Evolutionary conservation across 2,113 vertebrate species (phyloP), one percentile per base, ranked within the genome.

Genomic region (Pelmatolapia mariae): DNA sequence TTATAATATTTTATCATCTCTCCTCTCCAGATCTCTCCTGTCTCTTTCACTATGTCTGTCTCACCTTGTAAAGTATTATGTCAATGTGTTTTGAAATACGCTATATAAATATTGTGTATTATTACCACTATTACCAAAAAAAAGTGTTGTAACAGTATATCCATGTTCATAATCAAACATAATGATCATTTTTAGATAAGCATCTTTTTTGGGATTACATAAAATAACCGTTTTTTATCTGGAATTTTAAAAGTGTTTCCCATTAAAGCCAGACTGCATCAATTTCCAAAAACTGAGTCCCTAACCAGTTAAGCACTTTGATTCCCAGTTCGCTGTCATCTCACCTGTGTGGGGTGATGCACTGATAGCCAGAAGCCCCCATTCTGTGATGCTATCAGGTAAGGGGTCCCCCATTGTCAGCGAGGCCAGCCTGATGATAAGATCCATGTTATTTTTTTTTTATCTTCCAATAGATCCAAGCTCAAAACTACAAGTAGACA

Each of bases 331-430:
- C 1, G 22, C 22, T 52, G 7, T 54, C 61, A 11, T 26, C 81
- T 4, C 80, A 95, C 96, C 96, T 90, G 92, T 97, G 1, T 89
- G 45, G 45, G 93, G 83, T 5, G 96, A 97, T n/a, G 95, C 43
- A 33, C 96, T 96, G 79, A 97, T 26, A 12, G 95, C 96, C 71
- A 96, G 40, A 26, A 97, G 33, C 4, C 96, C 95, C 96, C 96
- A 96, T 91, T 97, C 93, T 10, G 96, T 97, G 92, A 97, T 97
- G 76, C 96, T 96, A 93, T 97, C 96, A 2, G 96, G 96, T 53
- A 97, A 86, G 2, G 93, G 24, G 1, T 79, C 31, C 1, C 15
- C 11, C 29, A 96, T 11, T 0, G 31, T 81, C 33, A 12, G 9
- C 4, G 85, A 88, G 1, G 95, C 93, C 43, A 96, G 59, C 83